Conservation (phyloP, 2,113 vertebrate species). For the Perognathus longimembris region DNA sequence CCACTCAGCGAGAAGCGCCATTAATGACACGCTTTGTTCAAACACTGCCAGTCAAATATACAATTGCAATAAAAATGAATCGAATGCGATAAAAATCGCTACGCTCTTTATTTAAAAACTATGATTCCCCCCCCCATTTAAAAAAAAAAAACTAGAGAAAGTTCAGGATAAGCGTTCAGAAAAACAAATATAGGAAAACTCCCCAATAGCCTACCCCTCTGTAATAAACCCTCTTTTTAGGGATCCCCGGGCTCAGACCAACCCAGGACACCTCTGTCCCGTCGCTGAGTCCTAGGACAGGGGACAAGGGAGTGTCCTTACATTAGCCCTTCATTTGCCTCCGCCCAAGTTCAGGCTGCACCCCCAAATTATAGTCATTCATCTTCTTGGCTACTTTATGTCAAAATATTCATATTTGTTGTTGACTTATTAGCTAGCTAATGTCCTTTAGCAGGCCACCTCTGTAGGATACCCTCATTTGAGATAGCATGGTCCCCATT, state of each 20-base stretch:
- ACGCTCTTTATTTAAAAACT: constrained; percentile 54
- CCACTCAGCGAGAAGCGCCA: not conserved
- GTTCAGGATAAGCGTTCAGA: constrained; percentile 12
- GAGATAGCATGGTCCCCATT: constrained; percentile 83
- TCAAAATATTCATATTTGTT: constrained; percentile 86
- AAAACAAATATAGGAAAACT: constrained; percentile 49
- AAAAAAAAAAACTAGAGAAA: constrained; percentile 11
- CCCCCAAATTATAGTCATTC: constrained; percentile 52
- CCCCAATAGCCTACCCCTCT: not conserved
- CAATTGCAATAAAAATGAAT: constrained; percentile 35
- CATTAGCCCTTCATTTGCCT: constrained; percentile 62
- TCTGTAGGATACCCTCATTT: constrained; percentile 41
- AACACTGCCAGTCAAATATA: not conserved
- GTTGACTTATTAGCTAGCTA: constrained; percentile 80
- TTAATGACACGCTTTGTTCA: constrained; percentile 2
- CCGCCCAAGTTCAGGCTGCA: constrained; percentile 55
- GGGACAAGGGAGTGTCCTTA: constrained; percentile 61
- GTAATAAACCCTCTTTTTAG: not conserved
- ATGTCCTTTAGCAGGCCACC: constrained; percentile 65
- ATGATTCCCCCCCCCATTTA: not conserved
- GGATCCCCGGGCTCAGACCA: not conserved
- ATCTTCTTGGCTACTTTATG: constrained; percentile 85
- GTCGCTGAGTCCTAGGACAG: constrained; percentile 15
- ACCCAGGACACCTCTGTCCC: not conserved
- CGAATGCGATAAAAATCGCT: constrained; percentile 22